These are phyloP conservation scores for Psilanteris sp. DNA, from an alignment of 1,140 invertebrate species.

Conservation along the genomic window DNA sequence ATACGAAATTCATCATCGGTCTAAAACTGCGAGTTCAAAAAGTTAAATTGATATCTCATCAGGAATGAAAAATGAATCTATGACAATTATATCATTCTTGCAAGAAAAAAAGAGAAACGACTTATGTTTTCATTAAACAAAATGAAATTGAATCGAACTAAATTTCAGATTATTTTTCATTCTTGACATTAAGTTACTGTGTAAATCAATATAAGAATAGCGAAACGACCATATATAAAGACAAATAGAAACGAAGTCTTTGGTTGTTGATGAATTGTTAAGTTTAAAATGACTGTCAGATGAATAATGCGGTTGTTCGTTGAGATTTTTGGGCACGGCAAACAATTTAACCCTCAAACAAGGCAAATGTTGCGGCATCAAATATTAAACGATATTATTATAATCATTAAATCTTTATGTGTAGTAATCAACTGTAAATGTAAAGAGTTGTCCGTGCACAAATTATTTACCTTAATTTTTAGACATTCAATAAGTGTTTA, in stretches of 20 bases:
- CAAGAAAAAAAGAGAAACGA: no score
- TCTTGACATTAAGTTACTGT: not conserved
- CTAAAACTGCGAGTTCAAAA: no score
- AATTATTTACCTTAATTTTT: no score
- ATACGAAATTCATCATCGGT: no score
- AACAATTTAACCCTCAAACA: conserved; percentile 14
- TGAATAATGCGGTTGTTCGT: conserved; percentile 40
- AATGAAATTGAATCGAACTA: no score
- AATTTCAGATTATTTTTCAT: not conserved
- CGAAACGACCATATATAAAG: not conserved
- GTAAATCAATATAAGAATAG: not conserved
- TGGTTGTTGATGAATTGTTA: conserved; percentile 40
- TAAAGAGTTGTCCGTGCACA: no score
- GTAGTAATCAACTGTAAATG: no score
- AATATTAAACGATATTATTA: not conserved
- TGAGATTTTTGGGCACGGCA: conserved; percentile 6
- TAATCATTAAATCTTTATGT: no score
- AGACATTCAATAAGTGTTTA: not conserved
- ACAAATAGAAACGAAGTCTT: conserved; percentile 7
- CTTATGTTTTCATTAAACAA: no score
- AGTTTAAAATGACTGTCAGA: conserved; percentile 36
- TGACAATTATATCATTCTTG: no score
- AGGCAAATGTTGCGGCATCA: not conserved
- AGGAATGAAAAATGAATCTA: no score
- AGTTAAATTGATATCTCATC: no score